A percentile compares a stretch with the other conserved stretches of the same genome.
Evolutionary conservation across 2,797 vertebrate species (phyloP).

Genomic region (Chelonia mydas): DNA sequence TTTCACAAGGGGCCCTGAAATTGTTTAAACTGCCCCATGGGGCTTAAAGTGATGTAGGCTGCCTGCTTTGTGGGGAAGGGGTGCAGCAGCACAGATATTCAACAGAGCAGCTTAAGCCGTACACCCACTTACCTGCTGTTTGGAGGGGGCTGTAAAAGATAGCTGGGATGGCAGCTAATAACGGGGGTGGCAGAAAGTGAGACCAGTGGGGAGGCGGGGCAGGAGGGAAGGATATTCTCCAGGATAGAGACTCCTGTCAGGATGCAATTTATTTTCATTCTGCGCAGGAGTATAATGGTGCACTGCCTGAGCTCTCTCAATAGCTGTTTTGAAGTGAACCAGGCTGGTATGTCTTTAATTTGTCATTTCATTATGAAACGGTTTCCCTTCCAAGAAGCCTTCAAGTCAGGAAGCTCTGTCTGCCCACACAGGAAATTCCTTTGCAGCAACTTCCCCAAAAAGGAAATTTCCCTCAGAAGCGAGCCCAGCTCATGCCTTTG

Average conservation of each 20-base stretch:
- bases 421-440: slow-evolving; percentile 99
- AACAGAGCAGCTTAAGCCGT: neutral
- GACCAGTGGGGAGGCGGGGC: slow-evolving; percentile 28
- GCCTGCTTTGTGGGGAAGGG: neutral
- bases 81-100: neutral
- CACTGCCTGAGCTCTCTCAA: slow-evolving; percentile 76
- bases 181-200: neutral
- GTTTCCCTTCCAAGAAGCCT: slow-evolving; percentile 96
- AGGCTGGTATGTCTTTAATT: slow-evolving; percentile 85
- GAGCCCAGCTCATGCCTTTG: slow-evolving; percentile 83
- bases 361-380: slow-evolving; percentile 89
- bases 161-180: slow-evolving; percentile 36
- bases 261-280: slow-evolving; percentile 83
- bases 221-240: slow-evolving; percentile 69
- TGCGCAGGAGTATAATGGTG: slow-evolving; percentile 78
- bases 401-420: slow-evolving; percentile 96
- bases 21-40: neutral
- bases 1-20: neutral
- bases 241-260: slow-evolving; percentile 78
- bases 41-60: neutral
- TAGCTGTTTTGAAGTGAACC: slow-evolving; percentile 83
- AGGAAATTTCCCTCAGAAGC: slow-evolving; percentile 98
- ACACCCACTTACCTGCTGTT: neutral
- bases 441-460: slow-evolving; percentile 96
- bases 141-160: neutral